Percentiles rank a stretch among this genome's conserved stretches.
These are phyloP conservation scores for Cantharis nigra DNA, from an alignment of 2,888 invertebrate species.

Conservation along the genomic window DNA sequence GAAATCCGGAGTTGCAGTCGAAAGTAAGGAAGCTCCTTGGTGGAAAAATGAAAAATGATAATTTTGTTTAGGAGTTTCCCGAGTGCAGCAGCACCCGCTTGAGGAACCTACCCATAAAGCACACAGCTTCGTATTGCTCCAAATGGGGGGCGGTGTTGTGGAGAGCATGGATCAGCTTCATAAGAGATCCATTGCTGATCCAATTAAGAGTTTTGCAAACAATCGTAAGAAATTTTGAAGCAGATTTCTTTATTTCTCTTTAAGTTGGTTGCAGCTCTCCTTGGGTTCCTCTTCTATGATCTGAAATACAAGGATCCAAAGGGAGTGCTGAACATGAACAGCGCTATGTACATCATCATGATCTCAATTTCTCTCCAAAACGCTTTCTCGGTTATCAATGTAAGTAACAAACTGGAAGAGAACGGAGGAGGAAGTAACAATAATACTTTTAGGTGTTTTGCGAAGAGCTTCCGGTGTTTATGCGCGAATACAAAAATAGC, in stretches of 20 bases:
- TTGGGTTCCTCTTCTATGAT: background rate
- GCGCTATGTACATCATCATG: constrained; percentile 86
- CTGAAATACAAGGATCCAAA: constrained; percentile 76
- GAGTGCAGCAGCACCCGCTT: background rate
- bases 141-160: constrained; percentile 90
- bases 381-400: constrained; percentile 92
- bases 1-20: background rate
- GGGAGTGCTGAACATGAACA: constrained; percentile 93
- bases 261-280: background rate
- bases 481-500: constrained; percentile 86
- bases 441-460: constrained; percentile 78
- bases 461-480: constrained; percentile 85
- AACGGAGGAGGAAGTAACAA: background rate
- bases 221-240: constrained; percentile 70
- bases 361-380: constrained; percentile 95
- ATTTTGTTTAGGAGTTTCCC: background rate
- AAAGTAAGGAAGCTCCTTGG: background rate
- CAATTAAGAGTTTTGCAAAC: constrained; percentile 89
- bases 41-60: background rate
- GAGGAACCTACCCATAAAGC: background rate
- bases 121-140: constrained; percentile 84
- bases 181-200: constrained; percentile 89
- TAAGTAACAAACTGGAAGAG: constrained; percentile 59
- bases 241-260: background rate
- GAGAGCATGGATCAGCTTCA: constrained; percentile 86